Conservation (phyloP, 2,113 vertebrate species). For the Aplodontia rufa region DNA sequence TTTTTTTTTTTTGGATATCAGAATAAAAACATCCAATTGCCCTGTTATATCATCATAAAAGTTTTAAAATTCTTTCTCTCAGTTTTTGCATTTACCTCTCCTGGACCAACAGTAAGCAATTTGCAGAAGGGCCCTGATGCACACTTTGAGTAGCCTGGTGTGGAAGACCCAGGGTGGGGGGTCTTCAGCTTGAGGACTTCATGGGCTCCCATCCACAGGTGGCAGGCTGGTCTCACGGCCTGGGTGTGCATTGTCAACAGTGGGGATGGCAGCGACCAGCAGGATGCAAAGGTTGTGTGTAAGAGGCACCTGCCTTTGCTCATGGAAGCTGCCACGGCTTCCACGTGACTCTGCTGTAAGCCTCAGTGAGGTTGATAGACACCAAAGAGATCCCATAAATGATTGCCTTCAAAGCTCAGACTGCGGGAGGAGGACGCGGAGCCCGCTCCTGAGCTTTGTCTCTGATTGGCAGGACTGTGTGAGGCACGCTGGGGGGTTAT, state of each 20-base stretch:
- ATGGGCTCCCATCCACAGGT: too few species aligned
- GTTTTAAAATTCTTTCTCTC: neutral
- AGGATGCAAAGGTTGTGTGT: accelerated
- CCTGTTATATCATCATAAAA: neutral
- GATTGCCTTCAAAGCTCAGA: constrained; percentile 51
- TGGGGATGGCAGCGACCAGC: neutral
- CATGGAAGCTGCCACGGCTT: too few species aligned
- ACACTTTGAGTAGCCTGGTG: neutral
- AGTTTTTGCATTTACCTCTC: neutral
- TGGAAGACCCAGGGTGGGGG: too few species aligned
- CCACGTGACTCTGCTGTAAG: neutral
- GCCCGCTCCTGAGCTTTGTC: constrained; percentile 60
- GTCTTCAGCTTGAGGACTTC: too few species aligned
- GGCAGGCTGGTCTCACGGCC: neutral
- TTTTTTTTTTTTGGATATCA: too few species aligned
- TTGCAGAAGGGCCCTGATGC: neutral
- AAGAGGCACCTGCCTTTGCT: neutral
- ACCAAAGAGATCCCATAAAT: constrained; percentile 14
- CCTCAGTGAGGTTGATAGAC: constrained; percentile 35
- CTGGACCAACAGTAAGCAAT: neutral
- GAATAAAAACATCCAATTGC: neutral
- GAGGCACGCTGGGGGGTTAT: neutral
- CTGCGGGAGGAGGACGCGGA: constrained; percentile 23
- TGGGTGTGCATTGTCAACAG: too few species aligned
- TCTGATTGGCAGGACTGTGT: constrained; percentile 67